Conservation (phyloP, 2,113 vertebrate species). For the Pangasianodon gigas region DNA sequence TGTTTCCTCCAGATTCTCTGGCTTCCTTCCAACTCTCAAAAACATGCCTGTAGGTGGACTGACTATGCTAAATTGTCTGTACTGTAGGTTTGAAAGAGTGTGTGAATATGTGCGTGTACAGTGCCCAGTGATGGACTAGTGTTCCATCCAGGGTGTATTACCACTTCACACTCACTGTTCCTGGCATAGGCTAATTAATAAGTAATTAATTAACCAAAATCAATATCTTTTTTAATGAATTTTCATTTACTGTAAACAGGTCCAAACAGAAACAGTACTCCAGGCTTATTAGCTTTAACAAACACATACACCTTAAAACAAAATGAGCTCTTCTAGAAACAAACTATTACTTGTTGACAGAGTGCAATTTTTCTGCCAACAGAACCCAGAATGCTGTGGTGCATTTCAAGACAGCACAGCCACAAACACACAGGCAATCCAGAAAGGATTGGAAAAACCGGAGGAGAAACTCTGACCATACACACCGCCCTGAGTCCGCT, state of each 20-base stretch:
- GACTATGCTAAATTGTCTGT: neutral
- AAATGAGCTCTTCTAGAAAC: neutral
- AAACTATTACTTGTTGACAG: neutral
- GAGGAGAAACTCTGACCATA: slow-evolving; percentile 13
- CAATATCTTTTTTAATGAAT: neutral
- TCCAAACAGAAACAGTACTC: slow-evolving; percentile 1
- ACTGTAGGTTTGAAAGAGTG: neutral
- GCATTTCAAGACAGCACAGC: neutral
- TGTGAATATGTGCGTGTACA: neutral
- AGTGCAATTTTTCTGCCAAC: neutral
- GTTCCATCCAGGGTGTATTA: no score
- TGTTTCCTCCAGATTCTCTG: neutral
- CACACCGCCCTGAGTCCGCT: neutral
- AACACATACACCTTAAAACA: neutral
- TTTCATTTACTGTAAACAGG: neutral
- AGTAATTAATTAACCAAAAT: neutral
- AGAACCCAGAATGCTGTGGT: slow-evolving; percentile 29
- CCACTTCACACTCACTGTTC: neutral
- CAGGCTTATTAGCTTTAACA: neutral
- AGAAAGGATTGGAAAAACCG: neutral
- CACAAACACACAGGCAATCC: slow-evolving; percentile 10
- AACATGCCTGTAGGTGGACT: no score
- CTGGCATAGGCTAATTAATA: neutral
- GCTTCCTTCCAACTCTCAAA: no score
- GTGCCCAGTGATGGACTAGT: neutral